A percentile compares a stretch with the other conserved stretches of the same genome.
phyloP scores from a whole-genome alignment of 2,797 vertebrate genomes.

The Knipowitschia caucasica region DNA sequence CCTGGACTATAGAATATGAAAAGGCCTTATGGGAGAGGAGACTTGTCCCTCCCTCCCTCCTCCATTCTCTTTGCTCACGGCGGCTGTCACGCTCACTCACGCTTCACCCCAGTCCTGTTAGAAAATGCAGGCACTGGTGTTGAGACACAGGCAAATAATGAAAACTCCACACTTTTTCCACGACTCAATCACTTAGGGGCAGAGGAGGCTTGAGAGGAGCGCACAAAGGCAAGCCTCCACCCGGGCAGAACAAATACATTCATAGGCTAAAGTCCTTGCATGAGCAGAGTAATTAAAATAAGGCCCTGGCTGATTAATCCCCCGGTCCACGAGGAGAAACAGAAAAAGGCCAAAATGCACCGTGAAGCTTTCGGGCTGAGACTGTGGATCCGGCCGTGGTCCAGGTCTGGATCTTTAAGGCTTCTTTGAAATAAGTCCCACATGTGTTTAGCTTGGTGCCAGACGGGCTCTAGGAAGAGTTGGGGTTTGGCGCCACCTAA shows the following conservation, averaged over 20 bases:
- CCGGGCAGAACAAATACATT: conserved; percentile 51
- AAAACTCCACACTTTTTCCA: conserved; percentile 10
- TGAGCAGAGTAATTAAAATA: conserved; percentile 26
- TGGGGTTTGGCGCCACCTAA: conserved; percentile 40
- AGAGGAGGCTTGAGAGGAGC: conserved; percentile 16
- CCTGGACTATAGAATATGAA: too few species aligned
- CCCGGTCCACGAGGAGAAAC: conserved; percentile 22
- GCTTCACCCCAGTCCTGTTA: not conserved
- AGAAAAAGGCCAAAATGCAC: not conserved
- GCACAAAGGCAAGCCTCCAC: conserved; percentile 15
- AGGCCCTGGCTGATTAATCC: conserved; percentile 19
- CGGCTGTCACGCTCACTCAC: conserved; percentile 10
- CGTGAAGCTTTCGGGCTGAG: too few species aligned
- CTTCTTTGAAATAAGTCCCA: too few species aligned
- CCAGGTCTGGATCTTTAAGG: too few species aligned
- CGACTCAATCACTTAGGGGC: conserved; percentile 11
- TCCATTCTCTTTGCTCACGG: not conserved
- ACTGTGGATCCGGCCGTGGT: too few species aligned
- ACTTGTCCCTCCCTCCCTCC: not conserved
- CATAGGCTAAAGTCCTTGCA: conserved; percentile 27
- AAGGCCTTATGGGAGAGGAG: conserved; percentile 4
- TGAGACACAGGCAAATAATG: not conserved
- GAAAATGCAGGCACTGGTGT: conserved; percentile 20
- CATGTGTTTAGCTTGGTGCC: conserved; percentile 9
- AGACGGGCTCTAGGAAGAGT: conserved; percentile 5